Base-by-base conservation (phyloP, 2,113 vertebrate genomes). In the Hucho hucho region DNA sequence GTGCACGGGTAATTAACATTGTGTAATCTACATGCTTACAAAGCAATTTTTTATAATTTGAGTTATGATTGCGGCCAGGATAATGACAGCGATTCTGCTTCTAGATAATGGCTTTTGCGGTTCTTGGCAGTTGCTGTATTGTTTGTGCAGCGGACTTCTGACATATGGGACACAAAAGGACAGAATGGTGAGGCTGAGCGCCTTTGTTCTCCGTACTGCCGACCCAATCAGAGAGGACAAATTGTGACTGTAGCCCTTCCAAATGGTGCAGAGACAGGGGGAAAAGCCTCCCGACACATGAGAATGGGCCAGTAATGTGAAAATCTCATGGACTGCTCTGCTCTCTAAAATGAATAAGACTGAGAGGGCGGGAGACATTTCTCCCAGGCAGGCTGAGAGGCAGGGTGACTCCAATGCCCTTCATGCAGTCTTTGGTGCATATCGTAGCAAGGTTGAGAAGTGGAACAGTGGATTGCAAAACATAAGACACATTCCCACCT, bases 11-110 rank as follows among this genome's bases (percentile, higher is more conserved):
- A 91, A 92, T 93, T 92, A 93, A 89, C 89, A 90, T 89, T 72
- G 76, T 43, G 37, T 89, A 89, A 91, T 90, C 90, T 84, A 87
- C 79, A 76, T 90, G 91, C 92, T 91, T 92, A 92, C 91, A 88
- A 86, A 83, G 92, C 92, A 92, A 87, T 86, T 90, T 92, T 91
- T 9, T 89, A 88, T 93, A 91, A 93, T 93, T 91, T 91, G 90
- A 91, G 83, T 85, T 91, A 91, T 89, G 92, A 93, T 90, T 89
- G 89, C 80, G 37, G 84, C 13, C 24, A 76, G 78, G 87, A 89
- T 90, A 87, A 91, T 91, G 86, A 79, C 83, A 75, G 75, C 64
- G 75, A 92, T 93, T 89, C 83, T 81, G 74, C 20, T 81, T 73
- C 70, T 53, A 76, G 92, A 91, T 91, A 93, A 92, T 90, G 89